phyloP scores from a whole-genome alignment of 1,140 invertebrate genomes.

The Gryllus bimaculatus region DNA sequence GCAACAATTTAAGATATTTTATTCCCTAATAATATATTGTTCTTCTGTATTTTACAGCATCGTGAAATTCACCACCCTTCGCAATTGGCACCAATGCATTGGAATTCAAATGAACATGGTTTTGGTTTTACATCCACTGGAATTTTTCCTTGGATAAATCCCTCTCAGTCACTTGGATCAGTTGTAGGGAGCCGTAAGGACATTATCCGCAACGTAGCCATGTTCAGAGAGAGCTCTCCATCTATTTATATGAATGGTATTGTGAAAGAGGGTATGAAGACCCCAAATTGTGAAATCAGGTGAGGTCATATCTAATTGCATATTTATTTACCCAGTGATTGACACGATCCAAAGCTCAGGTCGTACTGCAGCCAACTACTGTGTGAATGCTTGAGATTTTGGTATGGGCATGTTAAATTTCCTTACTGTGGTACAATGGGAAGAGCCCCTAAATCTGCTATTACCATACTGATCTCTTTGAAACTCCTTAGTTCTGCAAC shows the following conservation, averaged over 20 bases:
- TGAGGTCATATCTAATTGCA: constrained; percentile 23
- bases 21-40: background rate
- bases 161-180: constrained; percentile 27
- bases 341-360: too few species aligned
- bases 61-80: constrained; percentile 50
- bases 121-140: constrained; percentile 37
- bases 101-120: constrained; percentile 31
- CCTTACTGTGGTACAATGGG: too few species aligned
- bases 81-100: constrained; percentile 56
- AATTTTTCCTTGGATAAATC: constrained; percentile 49
- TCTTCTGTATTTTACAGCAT: constrained; percentile 25
- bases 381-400: too few species aligned
- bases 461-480: too few species aligned
- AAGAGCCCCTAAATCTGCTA: too few species aligned
- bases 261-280: constrained; percentile 47
- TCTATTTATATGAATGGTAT: constrained; percentile 59
- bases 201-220: constrained; percentile 43
- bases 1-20: background rate
- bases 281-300: constrained; percentile 54
- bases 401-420: too few species aligned
- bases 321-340: too few species aligned
- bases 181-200: constrained; percentile 37
- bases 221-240: constrained; percentile 46
- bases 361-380: too few species aligned
- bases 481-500: too few species aligned